Base-by-base conservation (phyloP, 2,797 vertebrate species). In the Acrossocheilus wenchowensis region DNA sequence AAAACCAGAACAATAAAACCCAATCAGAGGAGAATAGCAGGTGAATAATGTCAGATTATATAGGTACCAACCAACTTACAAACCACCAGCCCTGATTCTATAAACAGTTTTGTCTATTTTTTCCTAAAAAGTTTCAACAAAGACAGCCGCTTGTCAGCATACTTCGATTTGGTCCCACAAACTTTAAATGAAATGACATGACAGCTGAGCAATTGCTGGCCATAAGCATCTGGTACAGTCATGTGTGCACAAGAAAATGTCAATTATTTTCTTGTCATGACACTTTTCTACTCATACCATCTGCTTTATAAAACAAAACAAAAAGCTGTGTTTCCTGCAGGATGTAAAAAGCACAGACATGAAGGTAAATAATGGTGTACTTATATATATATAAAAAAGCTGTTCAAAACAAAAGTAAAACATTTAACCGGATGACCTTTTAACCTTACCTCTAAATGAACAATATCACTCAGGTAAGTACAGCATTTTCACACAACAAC, bases 221-320 rank as follows among this genome's bases (percentile, higher is more conserved):
- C 14, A 41, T 52, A 26, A 66, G 43, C 72, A 84, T 77, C 82
- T 77, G 82, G 45, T n/a, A 75, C 10, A 41, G 72, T 41, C 72
- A 48, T 75, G 60, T 41, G 3, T 52, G 26, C 71, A 66, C 57
- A 66, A 71, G 64, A 64, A 80, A 64, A 74, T 62, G 71, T 82
- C 52, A 83, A 21, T 64, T 64, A 74, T 77, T 50, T 64, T 83
- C 39, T 39, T 39, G 39, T 6, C 39, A 39, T 39, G 39, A 39
- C 39, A 39, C 5, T 39, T 39, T 39, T 39, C 39, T 39, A 26
- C 34, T n/a, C 64, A 10, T 17, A 12, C 73, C 60, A 84, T 84
- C 83, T 84, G 83, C 62, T 84, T 23, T 26, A 36, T 30, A 26
- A 52, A 77, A 68, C 14, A 26, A 84, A 74, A 45, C 6, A 50